Base-by-base conservation (phyloP, 2,888 invertebrate genomes). In the Stomorhina lunata region DNA sequence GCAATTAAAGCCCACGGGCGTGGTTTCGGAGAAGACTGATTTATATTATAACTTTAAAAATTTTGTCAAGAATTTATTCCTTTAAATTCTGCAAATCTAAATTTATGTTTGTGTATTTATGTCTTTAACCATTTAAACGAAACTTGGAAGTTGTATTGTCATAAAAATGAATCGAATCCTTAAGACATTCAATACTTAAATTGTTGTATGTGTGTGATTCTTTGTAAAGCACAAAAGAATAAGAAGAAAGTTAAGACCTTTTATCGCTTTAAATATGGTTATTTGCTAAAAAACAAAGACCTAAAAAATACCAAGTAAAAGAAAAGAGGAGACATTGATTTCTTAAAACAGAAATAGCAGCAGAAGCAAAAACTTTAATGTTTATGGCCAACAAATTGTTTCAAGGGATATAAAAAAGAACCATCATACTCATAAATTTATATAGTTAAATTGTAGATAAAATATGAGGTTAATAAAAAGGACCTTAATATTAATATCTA, bases 171-270 rank as follows among this genome's bases (percentile, higher is more conserved):
- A 84, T 84, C 86, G 85, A 87, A 87, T 89, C 88, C 88, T 87
- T 87, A 88, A 89, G 89, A 89, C 86, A 88, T 89, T 89, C 88
- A 88, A 89, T 89, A n/a, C n/a, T n/a, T n/a, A 89, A 88, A 86
- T 89, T 82, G 48, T 53, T 72, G 63, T 71, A 27, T 86, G 85
- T 84, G 40, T 34, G 22, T 87, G 84, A 86, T 29, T 50, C 73
- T 53, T 80, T 68, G 15, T 37, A 15, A 68, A 48, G 29, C 10
- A 43, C n/a, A n/a, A 79, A 45, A 29, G 25, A 43, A n/a, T n/a
- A n/a, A n/a, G n/a, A 71, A 73, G 57, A 84, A 82, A 80, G 73
- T 82, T 82, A 83, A 81, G 84, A 85, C 85, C 84, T 89, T 89
- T 89, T 89, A 87, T 88, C 87, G 87, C 87, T 87, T 87, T 86